Base-by-base conservation (phyloP, 2,113 vertebrate genomes). In the Calidris pygmaea region DNA sequence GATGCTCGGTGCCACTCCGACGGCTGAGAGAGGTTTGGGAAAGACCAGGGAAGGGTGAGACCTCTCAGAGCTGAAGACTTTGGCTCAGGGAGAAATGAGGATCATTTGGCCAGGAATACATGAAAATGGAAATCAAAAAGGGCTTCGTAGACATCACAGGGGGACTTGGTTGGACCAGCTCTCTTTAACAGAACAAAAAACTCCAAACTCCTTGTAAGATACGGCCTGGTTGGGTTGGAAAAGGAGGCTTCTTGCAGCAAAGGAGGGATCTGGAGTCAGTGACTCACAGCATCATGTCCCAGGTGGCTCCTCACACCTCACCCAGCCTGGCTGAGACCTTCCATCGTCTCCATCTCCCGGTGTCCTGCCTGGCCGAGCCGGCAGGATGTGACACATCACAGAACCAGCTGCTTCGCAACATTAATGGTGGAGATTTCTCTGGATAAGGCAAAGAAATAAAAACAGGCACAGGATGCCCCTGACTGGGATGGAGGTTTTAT, bases 371-470 rank as follows among this genome's bases (percentile, higher is more conserved):
- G 35, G 24, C 41, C 35, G 81, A 70, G 56, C 50, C 73, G 59
- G 63, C 87, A 58, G 88, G 82, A 82, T 10, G n/a, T 70, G 93
- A 58, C 88, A 24, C 88, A 34, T 1, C 0, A 0, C 6, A 12
- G 39, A 16, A 23, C 6, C 91, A 82, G 71, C 35, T 1, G 0
- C 34, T 65, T 15, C 0, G 2, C 55, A 30, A 23, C 8, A 0
- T 6, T 10, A 1, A 6, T 1, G 32, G 26, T 3, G 66, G 39
- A 52, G 41, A 47, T 82, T 75, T n/a, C 43, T 47, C 15, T 71
- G 58, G 53, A 39, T 6, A 32, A 80, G 32, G 53, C 34, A 55
- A 87, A 84, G 24, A 18, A 77, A 16, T 17, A 29, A 26, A 72
- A 75, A 2, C 7, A 56, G 32, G 16, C 0, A 1, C 12, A 32